These are phyloP conservation scores for Gnathonemus longibarbis DNA, from an alignment of 2,113 vertebrate species.

Conservation along the genomic window DNA sequence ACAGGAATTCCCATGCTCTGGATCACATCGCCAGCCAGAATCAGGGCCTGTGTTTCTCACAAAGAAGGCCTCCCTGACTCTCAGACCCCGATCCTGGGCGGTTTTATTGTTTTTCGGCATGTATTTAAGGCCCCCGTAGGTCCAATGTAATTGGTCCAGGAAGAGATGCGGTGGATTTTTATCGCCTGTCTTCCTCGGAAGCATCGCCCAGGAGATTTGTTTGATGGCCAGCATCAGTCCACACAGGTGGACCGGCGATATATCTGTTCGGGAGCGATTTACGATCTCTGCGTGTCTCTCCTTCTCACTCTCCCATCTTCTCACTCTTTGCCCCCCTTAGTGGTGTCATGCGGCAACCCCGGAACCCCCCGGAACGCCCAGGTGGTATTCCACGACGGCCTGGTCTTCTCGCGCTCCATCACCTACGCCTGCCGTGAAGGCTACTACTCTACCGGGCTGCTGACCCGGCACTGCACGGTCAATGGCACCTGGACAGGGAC, in stretches of 20 bases:
- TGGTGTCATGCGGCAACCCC: slow-evolving; percentile 90
- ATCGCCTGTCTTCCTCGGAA: not conserved
- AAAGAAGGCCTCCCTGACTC: not conserved
- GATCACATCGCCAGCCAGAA: not conserved
- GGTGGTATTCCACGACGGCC: slow-evolving; percentile 78
- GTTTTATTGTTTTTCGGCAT: not conserved
- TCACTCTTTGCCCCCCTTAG: slow-evolving; percentile 46
- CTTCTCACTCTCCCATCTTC: slow-evolving; percentile 12
- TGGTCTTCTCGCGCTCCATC: slow-evolving; percentile 84
- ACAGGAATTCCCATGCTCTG: not conserved
- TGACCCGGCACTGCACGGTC: slow-evolving; percentile 87
- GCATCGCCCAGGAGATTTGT: not conserved
- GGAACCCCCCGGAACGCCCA: slow-evolving; percentile 83
- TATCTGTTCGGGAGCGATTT: not conserved
- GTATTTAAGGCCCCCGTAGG: not conserved
- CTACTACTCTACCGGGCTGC: slow-evolving; percentile 83
- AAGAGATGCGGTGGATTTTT: not conserved
- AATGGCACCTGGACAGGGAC: slow-evolving; percentile 92
- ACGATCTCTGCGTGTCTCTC: not conserved
- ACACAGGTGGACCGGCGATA: not conserved
- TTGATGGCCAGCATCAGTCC: not conserved
- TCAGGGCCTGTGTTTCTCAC: not conserved
- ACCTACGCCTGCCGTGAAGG: slow-evolving; percentile 87
- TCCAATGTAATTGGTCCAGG: not conserved
- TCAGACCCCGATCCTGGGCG: not conserved